Base-by-base conservation (phyloP, 2,113 vertebrate genomes). In the Mustela lutreola region DNA sequence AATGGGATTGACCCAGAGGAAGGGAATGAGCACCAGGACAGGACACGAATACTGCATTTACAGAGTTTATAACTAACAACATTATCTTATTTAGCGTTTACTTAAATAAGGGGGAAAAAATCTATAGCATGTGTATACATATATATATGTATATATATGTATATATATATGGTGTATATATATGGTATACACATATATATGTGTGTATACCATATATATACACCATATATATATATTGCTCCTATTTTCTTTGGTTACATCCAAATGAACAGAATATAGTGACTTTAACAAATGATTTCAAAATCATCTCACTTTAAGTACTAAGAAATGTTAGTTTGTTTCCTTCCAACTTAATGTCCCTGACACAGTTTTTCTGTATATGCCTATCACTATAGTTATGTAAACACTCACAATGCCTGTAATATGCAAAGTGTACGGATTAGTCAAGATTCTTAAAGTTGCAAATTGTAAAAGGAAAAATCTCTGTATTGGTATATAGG, bases 1-100 rank as follows among this genome's bases (percentile, higher is more conserved):
- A 98, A 98, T 98, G 76, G 60, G 39, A 96, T 91, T 91, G 97
- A 97, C 94, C 88, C 63, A 73, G 84, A 60, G 50, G 88, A 94
- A 45, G 94, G 71, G 31, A 93, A 84, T 84, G 36, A 97, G 90
- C 70, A 84, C 56, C 36, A 90, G 39, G 36, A 89, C 3, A 60
- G 73, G 80, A 97, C 75, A 95, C 36, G 73, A 62, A 97, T 90
- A 79, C 80, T 78, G 24, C 50, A 78, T 93, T 94, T 88, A 39
- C n/a, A 94, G 39, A 80, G 76, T 87, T 96, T 91, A 76, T 60
- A 70, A 28, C 31, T 89, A 81, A 39, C 0, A 4, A 73, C 0
- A 39, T 92, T 65, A 97, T 76, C 89, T 97, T 89, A 95, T 50
- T 96, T 91, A 96, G 63, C 33, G 56, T 92, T 56, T 94, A 94